phyloP scores from a whole-genome alignment of 2,888 invertebrate genomes.

The Conomelus anceps region DNA sequence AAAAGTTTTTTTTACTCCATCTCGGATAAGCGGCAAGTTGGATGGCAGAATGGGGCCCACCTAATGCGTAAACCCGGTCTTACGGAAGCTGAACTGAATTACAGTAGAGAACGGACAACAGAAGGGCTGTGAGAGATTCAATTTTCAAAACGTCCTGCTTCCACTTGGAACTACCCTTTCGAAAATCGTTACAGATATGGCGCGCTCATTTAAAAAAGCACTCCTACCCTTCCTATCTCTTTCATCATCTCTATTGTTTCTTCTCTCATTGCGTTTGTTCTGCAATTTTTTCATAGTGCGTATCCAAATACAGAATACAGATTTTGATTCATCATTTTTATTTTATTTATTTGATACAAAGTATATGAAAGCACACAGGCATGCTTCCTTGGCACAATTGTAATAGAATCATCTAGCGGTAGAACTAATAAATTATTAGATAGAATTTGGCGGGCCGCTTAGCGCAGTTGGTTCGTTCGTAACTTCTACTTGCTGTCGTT shows the following conservation, averaged over 20 bases:
- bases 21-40: not conserved
- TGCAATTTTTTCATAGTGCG: not conserved
- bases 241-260: not conserved
- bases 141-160: not conserved
- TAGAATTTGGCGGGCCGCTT: too few species aligned
- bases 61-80: not conserved
- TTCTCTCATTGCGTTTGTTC: not conserved
- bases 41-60: not conserved
- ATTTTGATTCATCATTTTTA: too few species aligned
- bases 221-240: not conserved
- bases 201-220: not conserved
- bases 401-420: too few species aligned
- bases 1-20: not conserved
- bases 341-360: too few species aligned
- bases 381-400: too few species aligned
- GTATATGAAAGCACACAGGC: too few species aligned
- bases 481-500: too few species aligned
- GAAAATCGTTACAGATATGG: not conserved
- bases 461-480: too few species aligned
- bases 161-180: not conserved
- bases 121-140: not conserved
- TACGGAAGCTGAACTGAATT: not conserved
- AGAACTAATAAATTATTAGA: too few species aligned
- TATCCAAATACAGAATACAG: too few species aligned
- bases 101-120: not conserved